Base-by-base conservation (phyloP, 2,113 vertebrate genomes). In the Pseudonaja textilis region DNA sequence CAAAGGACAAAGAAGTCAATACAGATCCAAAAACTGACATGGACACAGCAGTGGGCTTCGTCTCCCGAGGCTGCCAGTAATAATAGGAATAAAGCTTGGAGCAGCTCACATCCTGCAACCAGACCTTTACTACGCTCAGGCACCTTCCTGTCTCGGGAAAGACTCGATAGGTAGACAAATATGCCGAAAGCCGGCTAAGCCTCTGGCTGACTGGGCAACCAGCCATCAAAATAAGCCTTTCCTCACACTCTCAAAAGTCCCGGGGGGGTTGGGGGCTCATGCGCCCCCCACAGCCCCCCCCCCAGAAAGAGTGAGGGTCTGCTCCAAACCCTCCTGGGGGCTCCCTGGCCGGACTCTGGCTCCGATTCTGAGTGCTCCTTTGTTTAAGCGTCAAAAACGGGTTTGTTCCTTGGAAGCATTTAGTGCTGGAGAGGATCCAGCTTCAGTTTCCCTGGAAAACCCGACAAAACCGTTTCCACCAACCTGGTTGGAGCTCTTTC, bases 241-340 rank as follows among this genome's bases (percentile, higher is more conserved):
- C 74, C 3, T 42, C 69, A 20, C 16, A 39, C 16, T 20, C 69
- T 20, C 69, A 20, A 39, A 39, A 22, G 7, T 9, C 3, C 42
- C 6, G 1, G 18, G 2, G 34, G 18, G 3, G 1, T 22, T 4
- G 34, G 34, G 34, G 3, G 18, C 34, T 5, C 45, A 45, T 16
- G 6, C 8, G 5, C 6, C 34, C 74, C 18, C 6, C n/a, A 45
- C 74, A 22, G 7, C n/a, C n/a, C 69, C 14, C 64, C 69, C n/a
- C n/a, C 2, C 0, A 16, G n/a, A 39, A 39, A 81, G 5, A 1
- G 7, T 0, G 74, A 8, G 5, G 34, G 18, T 18, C 34, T 42
- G 34, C 34, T 22, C 18, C 74, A 8, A 9, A 9, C 18, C 9
- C 74, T 39, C 6, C 74, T 1, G 1, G 34, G n/a, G n/a, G 16